Base-by-base conservation (phyloP, 2,113 vertebrate species). In the Phaethornis superciliosus region DNA sequence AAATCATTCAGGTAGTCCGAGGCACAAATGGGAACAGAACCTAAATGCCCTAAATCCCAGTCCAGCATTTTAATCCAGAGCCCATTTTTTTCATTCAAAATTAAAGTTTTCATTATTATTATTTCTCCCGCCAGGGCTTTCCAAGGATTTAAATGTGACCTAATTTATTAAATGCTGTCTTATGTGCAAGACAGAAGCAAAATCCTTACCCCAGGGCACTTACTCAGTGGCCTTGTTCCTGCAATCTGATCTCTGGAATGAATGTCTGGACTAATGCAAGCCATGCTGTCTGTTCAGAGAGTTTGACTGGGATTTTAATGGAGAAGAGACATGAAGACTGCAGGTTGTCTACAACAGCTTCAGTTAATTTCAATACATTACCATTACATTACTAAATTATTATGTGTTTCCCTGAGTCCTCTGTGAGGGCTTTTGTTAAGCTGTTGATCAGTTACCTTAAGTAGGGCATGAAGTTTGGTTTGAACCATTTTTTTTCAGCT, bases 121-220 rank as follows among this genome's bases (percentile, higher is more conserved):
- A 75, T 91, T 95, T 91, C 26, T 90, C 71, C 28, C 90, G 47
- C 60, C 47, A 86, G 32, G 40, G 21, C 60, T 92, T 94, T 86
- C 63, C 68, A 74, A 69, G 71, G 81, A 85, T 83, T 94, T 83
- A 64, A 88, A 67, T 63, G n/a, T 81, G 88, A 83, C 69, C 62
- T 94, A 75, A 93, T 95, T 94, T 93, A 88, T 95, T 91, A 93
- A 95, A 90, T 86, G 49, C 47, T 81, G 52, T 88, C 40, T 93
- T 83, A 78, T 0, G 2, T 90, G 69, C 80, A 88, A 88, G 85
- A 54, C 72, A 88, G 85, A 89, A 90, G 62, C 40, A 88, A 96
- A 96, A 94, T 90, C 90, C 83, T 92, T 95, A 89, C 89, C 81
- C 30, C 22, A 62, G 80, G 82, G 72, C 76, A 81, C 44, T 81